These are phyloP conservation scores for Litoditis marina DNA, from an alignment of 2,888 invertebrate species.

Conservation along the genomic window DNA sequence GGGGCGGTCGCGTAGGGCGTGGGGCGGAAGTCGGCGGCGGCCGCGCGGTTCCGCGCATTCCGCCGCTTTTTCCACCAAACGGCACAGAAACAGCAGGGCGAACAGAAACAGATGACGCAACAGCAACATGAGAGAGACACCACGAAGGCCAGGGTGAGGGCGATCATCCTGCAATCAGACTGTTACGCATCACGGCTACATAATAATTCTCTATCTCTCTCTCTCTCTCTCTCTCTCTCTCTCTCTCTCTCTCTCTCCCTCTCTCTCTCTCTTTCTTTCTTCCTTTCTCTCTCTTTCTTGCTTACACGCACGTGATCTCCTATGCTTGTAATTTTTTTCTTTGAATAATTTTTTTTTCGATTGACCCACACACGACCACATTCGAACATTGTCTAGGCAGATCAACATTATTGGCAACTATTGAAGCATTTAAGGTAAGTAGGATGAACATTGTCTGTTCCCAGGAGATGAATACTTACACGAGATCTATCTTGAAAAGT, in stretches of 20 bases:
- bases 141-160: slow-evolving; percentile 42
- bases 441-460: too few relatives aligned
- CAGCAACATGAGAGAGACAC: slow-evolving; percentile 37
- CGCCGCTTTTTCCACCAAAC: slow-evolving; percentile 16
- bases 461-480: too few relatives aligned
- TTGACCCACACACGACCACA: too few relatives aligned
- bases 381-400: too few relatives aligned
- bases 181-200: too few relatives aligned
- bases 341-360: too few relatives aligned
- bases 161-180: slow-evolving; percentile 44
- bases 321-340: too few relatives aligned
- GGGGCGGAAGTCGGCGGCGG: slow-evolving; percentile 4
- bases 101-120: slow-evolving; percentile 43
- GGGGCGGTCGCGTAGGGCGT: slow-evolving; percentile 7
- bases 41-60: slow-evolving; percentile 4
- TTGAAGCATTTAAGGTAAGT: too few relatives aligned
- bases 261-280: not conserved
- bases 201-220: not conserved
- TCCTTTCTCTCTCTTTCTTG: not conserved
- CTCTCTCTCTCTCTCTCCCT: slow-evolving; percentile 2
- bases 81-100: slow-evolving; percentile 45
- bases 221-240: not conserved
- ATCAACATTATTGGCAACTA: too few relatives aligned
- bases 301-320: too few relatives aligned
- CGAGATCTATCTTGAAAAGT: too few relatives aligned